A percentile compares a stretch with the other conserved stretches of the same genome.
Conservation (phyloP, 2,888 invertebrate species). For the Meteorus cinctellus region DNA sequence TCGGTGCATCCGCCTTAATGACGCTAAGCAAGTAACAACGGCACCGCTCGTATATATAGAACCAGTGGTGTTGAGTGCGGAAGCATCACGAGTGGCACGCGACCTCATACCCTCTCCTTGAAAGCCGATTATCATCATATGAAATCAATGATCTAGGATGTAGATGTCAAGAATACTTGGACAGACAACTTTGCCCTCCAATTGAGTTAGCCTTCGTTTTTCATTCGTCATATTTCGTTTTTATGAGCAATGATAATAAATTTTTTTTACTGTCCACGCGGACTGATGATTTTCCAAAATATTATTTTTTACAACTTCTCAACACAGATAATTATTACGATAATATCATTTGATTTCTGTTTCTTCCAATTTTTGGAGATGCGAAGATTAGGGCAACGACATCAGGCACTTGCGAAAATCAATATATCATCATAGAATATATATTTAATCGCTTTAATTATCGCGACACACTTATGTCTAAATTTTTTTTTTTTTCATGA, state of each 20-base stretch:
- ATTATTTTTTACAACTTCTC: background rate
- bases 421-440: too few relatives aligned
- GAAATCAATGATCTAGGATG: slow-evolving; percentile 42
- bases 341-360: background rate
- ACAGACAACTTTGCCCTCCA: background rate
- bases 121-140: slow-evolving; percentile 18
- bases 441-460: too few relatives aligned
- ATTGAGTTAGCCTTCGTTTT: slow-evolving; percentile 11
- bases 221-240: background rate
- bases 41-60: slow-evolving; percentile 36
- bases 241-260: background rate
- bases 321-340: background rate
- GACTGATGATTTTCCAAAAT: background rate
- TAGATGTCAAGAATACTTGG: slow-evolving; percentile 18
- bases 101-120: slow-evolving; percentile 41
- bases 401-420: too few relatives aligned
- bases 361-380: too few relatives aligned
- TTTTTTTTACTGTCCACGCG: background rate
- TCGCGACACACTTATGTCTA: too few relatives aligned
- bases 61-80: slow-evolving; percentile 35
- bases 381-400: too few relatives aligned
- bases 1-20: slow-evolving; percentile 50
- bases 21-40: slow-evolving; percentile 48
- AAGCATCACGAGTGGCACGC: slow-evolving; percentile 48
- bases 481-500: too few relatives aligned